Evolutionary conservation across 2,888 invertebrate genomes (phyloP), one percentile per base, ranked within the genome.

Genomic region (Apamea anceps): DNA sequence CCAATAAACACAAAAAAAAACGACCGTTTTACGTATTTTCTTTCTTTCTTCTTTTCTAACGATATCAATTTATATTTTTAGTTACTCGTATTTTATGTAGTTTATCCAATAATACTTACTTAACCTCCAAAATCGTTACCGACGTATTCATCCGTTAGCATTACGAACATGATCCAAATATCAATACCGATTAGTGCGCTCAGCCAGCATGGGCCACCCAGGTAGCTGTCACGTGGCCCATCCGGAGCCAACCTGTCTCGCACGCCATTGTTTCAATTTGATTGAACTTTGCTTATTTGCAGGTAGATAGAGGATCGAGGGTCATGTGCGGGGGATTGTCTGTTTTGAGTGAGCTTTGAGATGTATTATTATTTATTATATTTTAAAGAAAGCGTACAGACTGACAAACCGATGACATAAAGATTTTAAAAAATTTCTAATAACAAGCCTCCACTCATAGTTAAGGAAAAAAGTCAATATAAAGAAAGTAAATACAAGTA

Each of bases 171-270:
- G 88, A 89, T 90, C 80, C 90, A 71, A 79, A 86, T 84, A 89
- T 89, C 89, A 84, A 83, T 90, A 88, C 87, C 81, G 81, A 91
- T 91, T 88, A 91, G 82, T 80, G 84, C 86, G 86, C 75, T 87
- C 79, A 60, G 42, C 57, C 54, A 62, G 82, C 77, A 32, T 42
- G 74, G 94, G 88, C 94, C 94, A 95, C 94, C 94, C 94, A 95
- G 91, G 92, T 92, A 92, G 94, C 89, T 48, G 65, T 84, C 75
- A 71, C 72, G 81, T 80, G 81, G 62, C 28, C 60, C 71, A 76
- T 67, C 67, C 80, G 89, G 88, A 87, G 88, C 71, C 85, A 84
- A 82, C 89, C 88, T 86, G 89, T 87, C 89, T 89, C 82, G 70
- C n/a, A 81, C 81, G 84, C 79, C 68, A 85, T 84, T 76, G 84